Evolutionary conservation across 2,113 vertebrate genomes (phyloP), one percentile per base, ranked within the genome.

Genomic region (Poicephalus gulielmi): DNA sequence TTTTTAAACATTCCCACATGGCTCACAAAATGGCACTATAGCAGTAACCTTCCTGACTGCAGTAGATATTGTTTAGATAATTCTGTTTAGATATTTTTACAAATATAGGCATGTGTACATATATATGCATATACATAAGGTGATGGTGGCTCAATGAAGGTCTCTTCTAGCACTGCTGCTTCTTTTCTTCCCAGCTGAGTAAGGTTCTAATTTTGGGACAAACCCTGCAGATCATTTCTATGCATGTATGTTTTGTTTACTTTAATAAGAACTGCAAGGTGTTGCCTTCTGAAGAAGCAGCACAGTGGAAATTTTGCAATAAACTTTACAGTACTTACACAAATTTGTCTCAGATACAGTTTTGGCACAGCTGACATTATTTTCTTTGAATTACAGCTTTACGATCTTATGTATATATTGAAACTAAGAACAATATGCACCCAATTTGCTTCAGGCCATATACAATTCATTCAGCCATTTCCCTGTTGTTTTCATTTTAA

Each of bases 121-220:
- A 19, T 11, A 9, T 33, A 17, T n/a, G 13, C 20, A 15, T 44
- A n/a, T 62, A 35, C 0, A 0, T 13, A 31, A 68, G 33, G 30
- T 46, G 30, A 23, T 47, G 57, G 24, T 73, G 52, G 47, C 35
- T 81, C 0, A 0, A 2, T 43, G 30, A 28, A 64, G 15, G 18
- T 64, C 4, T 55, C n/a, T 73, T 80, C 71, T 68, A 83, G 33
- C 14, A 14, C 0, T 22, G 19, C 50, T 22, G n/a, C 1, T 0
- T 25, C 35, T 10, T 30, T 81, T 78, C 68, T 68, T 4, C 20
- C 13, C 28, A 5, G 1, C 4, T 69, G 16, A 43, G 63, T 59
- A 78, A 73, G 3, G 13, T 74, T 59, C 41, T 85, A 35, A 57
- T 69, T 73, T 49, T n/a, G 70, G 12, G 39, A 35, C 69, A 76